A percentile compares a stretch with the other conserved stretches of the same genome.
Evolutionary conservation across 2,888 invertebrate species (phyloP).

Genomic region (Melanchra persicariae): DNA sequence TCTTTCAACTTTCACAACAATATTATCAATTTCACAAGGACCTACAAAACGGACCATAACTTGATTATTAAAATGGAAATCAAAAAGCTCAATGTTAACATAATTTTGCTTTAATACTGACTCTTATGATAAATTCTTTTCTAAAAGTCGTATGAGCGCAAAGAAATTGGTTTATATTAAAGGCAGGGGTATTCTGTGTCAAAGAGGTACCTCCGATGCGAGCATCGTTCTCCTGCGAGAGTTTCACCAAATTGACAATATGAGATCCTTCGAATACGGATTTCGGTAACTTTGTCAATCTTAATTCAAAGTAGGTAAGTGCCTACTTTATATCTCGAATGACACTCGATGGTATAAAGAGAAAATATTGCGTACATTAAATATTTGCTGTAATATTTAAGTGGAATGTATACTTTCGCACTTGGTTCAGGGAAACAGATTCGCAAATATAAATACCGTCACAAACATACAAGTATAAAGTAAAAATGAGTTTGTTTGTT

Average conservation of each 20-base stretch:
- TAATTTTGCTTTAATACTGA: conserved; percentile 34
- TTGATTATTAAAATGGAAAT: not conserved
- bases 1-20: not conserved
- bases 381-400: not conserved
- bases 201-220: conserved; percentile 51
- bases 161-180: conserved; percentile 57
- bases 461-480: no score
- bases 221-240: conserved; percentile 28
- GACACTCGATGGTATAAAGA: conserved; percentile 1
- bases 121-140: conserved; percentile 49
- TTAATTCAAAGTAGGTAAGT: conserved; percentile 44
- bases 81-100: conserved; percentile 19
- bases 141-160: conserved; percentile 35
- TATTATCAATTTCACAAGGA: not conserved
- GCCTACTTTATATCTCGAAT: conserved; percentile 36
- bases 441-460: not conserved
- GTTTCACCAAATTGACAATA: conserved; percentile 60
- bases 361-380: conserved; percentile 12
- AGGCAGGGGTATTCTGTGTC: conserved; percentile 55
- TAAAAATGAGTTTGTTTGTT: no score
- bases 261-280: conserved; percentile 40
- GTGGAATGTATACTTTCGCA: not conserved
- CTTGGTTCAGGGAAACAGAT: not conserved
- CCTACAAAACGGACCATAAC: not conserved
- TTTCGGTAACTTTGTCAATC: conserved; percentile 58